Evolutionary conservation across 2,113 vertebrate genomes (phyloP).

Genomic region (Lota lota): DNA sequence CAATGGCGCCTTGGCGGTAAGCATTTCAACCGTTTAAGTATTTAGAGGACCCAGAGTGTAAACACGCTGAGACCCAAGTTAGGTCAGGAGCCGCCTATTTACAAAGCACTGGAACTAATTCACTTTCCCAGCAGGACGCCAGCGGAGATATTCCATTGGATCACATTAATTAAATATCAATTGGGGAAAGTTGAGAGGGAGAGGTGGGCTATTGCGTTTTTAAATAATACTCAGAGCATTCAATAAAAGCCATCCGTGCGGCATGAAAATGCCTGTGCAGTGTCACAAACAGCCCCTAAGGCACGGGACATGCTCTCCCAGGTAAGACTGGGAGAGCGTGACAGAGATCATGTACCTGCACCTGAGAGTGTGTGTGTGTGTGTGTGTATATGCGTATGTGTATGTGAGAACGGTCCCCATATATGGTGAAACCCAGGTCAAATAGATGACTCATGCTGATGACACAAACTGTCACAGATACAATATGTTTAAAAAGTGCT

Average conservation of each 20-base stretch:
- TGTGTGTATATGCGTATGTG: not conserved
- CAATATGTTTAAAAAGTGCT: too few relatives aligned
- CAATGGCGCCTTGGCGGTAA: constrained; percentile 36
- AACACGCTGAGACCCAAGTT: constrained; percentile 37
- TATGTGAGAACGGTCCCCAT: not conserved
- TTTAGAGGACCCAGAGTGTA: constrained; percentile 35
- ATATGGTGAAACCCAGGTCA: not conserved
- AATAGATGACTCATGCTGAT: constrained; percentile 14
- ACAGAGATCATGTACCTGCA: too few relatives aligned
- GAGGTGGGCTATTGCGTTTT: constrained; percentile 22
- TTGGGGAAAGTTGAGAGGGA: constrained; percentile 7
- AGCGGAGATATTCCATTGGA: constrained; percentile 19
- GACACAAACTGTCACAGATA: constrained; percentile 8
- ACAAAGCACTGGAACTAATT: constrained; percentile 30
- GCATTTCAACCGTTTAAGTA: constrained; percentile 16
- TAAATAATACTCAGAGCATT: constrained; percentile 31
- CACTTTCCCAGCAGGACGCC: not conserved
- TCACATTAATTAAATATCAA: constrained; percentile 34
- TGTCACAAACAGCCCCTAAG: constrained; percentile 50
- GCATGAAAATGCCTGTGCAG: constrained; percentile 32
- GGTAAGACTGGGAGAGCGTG: constrained; percentile 15
- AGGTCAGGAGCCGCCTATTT: constrained; percentile 9
- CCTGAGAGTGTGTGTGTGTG: not conserved
- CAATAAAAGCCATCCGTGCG: constrained; percentile 33
- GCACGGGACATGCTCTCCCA: constrained; percentile 4